phyloP scores from a whole-genome alignment of 1,140 invertebrate genomes.

The Pseudomyrmex sp. region DNA sequence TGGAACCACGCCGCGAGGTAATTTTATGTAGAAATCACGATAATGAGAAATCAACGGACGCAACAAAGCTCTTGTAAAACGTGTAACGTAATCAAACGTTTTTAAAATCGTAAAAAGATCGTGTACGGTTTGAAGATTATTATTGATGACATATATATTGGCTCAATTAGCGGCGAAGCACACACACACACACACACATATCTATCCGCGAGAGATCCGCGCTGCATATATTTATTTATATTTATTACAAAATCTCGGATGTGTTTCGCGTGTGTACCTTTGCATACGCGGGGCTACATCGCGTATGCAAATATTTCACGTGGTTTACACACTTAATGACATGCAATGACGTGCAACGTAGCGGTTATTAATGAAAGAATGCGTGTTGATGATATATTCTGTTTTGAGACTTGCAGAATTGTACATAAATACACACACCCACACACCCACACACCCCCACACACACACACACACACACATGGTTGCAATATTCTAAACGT shows the following conservation, averaged over 20 bases:
- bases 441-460: too few relatives aligned
- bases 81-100: not conserved
- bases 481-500: not conserved
- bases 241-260: too few relatives aligned
- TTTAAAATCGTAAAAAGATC: not conserved
- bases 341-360: not conserved
- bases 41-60: not conserved
- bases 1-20: conserved; percentile 11
- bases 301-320: too few relatives aligned
- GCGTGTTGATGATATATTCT: not conserved
- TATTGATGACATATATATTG: too few relatives aligned
- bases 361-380: not conserved
- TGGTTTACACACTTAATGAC: not conserved
- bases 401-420: not conserved
- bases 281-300: too few relatives aligned
- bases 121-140: too few relatives aligned
- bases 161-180: too few relatives aligned
- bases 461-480: too few relatives aligned
- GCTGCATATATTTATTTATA: too few relatives aligned
- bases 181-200: too few relatives aligned
- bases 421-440: too few relatives aligned
- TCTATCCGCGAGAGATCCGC: not conserved
- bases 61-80: not conserved
- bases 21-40: not conserved
- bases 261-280: too few relatives aligned